Conservation (phyloP, 2,888 invertebrate genomes). For the Dastarcus helophoroides region DNA sequence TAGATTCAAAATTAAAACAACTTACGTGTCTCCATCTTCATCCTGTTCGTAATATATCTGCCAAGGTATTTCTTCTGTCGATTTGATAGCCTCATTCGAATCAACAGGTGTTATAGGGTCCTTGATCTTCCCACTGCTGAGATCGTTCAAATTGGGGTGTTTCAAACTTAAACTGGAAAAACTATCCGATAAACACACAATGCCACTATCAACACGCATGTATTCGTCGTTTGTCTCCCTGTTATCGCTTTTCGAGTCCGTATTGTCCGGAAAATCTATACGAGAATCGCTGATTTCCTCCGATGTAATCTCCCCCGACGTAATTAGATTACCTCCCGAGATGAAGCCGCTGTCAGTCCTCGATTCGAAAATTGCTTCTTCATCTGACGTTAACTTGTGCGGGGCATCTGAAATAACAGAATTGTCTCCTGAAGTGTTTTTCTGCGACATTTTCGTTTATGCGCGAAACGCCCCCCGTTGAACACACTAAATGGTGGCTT, state of each 20-base stretch:
- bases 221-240: constrained; percentile 16
- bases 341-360: constrained; percentile 32
- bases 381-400: too few species aligned
- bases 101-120: constrained; percentile 17
- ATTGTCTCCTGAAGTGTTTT: too few species aligned
- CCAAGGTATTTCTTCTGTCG: constrained; percentile 40
- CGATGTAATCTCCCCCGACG: constrained; percentile 25
- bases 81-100: constrained; percentile 6
- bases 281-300: constrained; percentile 11
- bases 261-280: neutral
- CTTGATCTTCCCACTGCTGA: constrained; percentile 18
- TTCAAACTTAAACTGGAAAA: constrained; percentile 48
- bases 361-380: constrained; percentile 6
- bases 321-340: constrained; percentile 28
- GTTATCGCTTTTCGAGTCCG: constrained; percentile 1
- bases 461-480: too few species aligned
- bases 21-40: constrained; percentile 84
- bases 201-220: constrained; percentile 56
- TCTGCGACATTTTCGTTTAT: too few species aligned
- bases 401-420: constrained; percentile 10
- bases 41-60: constrained; percentile 63
- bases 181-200: constrained; percentile 45
- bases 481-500: too few species aligned
- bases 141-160: constrained; percentile 33
- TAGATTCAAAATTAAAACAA: constrained; percentile 20